Percentiles rank a stretch among this genome's conserved stretches.
These are phyloP conservation scores for Elegia similella DNA, from an alignment of 2,888 invertebrate species.

Conservation along the genomic window DNA sequence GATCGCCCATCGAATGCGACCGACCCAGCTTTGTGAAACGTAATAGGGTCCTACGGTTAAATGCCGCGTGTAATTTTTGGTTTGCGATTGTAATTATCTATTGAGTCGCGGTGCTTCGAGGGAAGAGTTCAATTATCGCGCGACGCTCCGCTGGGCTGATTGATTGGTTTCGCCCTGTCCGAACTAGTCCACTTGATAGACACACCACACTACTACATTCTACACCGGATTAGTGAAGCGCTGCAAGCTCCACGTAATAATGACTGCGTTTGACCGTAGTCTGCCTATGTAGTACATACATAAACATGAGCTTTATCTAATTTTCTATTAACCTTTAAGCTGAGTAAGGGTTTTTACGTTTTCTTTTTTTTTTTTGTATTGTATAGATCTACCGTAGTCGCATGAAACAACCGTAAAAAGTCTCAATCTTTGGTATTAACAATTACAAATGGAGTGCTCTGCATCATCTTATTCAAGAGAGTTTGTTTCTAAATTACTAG, in stretches of 20 bases:
- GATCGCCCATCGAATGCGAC: conserved; percentile 71
- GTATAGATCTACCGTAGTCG: no score
- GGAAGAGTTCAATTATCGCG: conserved; percentile 77
- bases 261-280: background rate
- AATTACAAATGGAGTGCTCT: no score
- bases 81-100: conserved; percentile 79
- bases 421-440: no score
- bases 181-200: conserved; percentile 65
- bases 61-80: conserved; percentile 78
- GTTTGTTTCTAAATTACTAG: no score
- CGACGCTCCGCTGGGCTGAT: conserved; percentile 68
- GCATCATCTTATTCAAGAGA: no score
- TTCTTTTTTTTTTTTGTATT: no score
- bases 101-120: conserved; percentile 64
- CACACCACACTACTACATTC: conserved; percentile 53
- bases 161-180: conserved; percentile 71
- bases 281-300: background rate
- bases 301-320: background rate
- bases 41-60: conserved; percentile 74
- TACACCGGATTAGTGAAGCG: conserved; percentile 59
- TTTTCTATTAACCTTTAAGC: no score
- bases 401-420: no score
- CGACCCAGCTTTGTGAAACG: conserved; percentile 70
- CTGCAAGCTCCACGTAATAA: conserved; percentile 31
- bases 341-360: no score